phyloP scores from a whole-genome alignment of 2,888 invertebrate genomes.

The Lasioglossum figueresi region DNA sequence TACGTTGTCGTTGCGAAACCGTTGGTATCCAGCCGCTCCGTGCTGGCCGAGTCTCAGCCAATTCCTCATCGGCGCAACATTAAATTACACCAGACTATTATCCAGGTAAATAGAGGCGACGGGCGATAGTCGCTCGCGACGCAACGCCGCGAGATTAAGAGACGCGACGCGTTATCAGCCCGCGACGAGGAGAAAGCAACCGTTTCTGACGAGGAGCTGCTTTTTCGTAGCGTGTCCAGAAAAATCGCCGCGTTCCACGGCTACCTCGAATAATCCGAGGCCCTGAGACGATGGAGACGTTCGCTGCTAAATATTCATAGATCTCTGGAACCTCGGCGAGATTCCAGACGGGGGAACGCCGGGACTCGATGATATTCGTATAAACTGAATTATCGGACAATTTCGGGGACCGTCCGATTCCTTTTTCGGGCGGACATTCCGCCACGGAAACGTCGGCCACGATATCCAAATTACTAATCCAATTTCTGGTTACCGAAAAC shows the following conservation, averaged over 20 bases:
- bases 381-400: conserved; percentile 20
- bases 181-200: conserved; percentile 18
- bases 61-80: conserved; percentile 29
- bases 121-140: not conserved
- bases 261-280: conserved; percentile 2
- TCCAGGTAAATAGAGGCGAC: not conserved
- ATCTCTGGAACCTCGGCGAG: conserved; percentile 8
- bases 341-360: conserved; percentile 9
- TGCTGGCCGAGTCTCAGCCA: not conserved
- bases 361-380: conserved; percentile 8
- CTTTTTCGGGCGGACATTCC: conserved; percentile 16
- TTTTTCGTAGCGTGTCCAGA: not conserved
- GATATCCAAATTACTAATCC: not conserved
- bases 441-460: not conserved
- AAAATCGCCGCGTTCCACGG: conserved; percentile 18
- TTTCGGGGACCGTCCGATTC: not conserved
- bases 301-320: conserved; percentile 35
- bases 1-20: conserved; percentile 51
- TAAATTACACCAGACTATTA: not conserved
- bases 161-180: conserved; percentile 9
- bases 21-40: not conserved
- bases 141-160: not conserved
- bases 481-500: not conserved
- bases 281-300: conserved; percentile 15
- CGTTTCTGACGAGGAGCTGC: not conserved